Base-by-base conservation (phyloP, 1,140 invertebrate genomes). In the Drosophila ficusphila region DNA sequence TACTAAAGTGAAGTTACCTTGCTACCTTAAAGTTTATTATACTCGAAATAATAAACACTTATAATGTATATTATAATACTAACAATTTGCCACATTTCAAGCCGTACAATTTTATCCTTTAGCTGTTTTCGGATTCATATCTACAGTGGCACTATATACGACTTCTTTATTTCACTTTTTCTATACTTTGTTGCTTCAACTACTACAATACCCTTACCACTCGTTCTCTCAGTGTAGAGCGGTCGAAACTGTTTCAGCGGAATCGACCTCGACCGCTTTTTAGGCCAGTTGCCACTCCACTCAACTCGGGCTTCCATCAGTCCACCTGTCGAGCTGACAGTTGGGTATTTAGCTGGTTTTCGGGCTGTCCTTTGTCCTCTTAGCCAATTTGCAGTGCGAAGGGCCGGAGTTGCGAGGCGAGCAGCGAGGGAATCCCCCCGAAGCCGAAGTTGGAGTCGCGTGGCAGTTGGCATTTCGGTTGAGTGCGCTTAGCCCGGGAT, bases 401-500 rank as follows among this genome's bases (percentile, higher is more conserved):
- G n/a, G 18, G 21, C n/a, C 44, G 14, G 18, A 23, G 18, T 49
- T 49, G 4, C 11, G 18, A 33, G 53, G 18, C 3, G 11, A 33
- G 4, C 12, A 27, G 5, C 12, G 4, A 46, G 5, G 21, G 42
- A 16, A 38, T 38, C 44, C 48, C 27, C n/a, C 29, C 46, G 16
- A n/a, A n/a, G n/a, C n/a, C n/a, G n/a, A 57, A 62, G 27, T 44
- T 19, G 2, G 0, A 21, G 21, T 41, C 14, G 7, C 12, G 3
- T 53, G 23, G 33, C 49, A 36, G 38, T 31, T 51, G 23, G 47
- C 19, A 74, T 61, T 64, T 38, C 41, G 61, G 36, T 58, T 79
- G 70, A 79, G 54, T 14, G 8, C n/a, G 16, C 16, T 23, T 6
- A 18, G 21, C 4, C 18, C 1, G 5, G 9, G 14, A 8, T 6